Evolutionary conservation across 2,797 vertebrate species (phyloP), one percentile per base, ranked within the genome.

Genomic region (Ctenopoma multispine): DNA sequence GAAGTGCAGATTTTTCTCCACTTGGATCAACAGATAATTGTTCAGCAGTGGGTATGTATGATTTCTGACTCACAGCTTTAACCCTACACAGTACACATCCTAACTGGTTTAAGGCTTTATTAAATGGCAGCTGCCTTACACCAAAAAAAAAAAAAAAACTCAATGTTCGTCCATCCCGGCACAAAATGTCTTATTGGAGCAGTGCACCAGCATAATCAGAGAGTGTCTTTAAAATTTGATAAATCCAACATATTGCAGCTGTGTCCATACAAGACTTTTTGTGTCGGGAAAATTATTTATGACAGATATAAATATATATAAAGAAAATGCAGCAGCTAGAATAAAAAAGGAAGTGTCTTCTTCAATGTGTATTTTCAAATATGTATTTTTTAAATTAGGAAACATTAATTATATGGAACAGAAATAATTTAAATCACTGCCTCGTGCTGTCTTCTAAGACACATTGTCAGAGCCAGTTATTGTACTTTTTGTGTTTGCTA

Each of bases 51-150:
- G 17, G 51, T 34, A 11, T 34, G 59, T 53, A 31, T 41, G 21
- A 77, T 29, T 59, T 72, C 27, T 41, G 62, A 75, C 20, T 69
- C 66, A 74, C 54, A 72, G 34, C n/a, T 58, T 51, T 12, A 77
- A 71, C 62, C 50, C 23, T 60, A 53, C 36, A 34, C 41, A 61
- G 31, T 56, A 77, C 31, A 75, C 69, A 43, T 68, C 75, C 47
- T 23, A 64, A 79, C 51, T 57, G 17, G 34, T 69, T 80, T 91
- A 92, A 91, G 86, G 86, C 90, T 79, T 83, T 81, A 53, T 80
- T 76, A 69, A 69, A 62, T 70, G 75, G 77, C 78, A 70, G 54
- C 70, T 72, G 55, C 75, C 69, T 83, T 47, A 48, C 84, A 65
- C 7, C 38, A n/a, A 57, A 75, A 77, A 63, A 0, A 58, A 29